Conservation (phyloP, 1,140 invertebrate species). For the Atta colombica region DNA sequence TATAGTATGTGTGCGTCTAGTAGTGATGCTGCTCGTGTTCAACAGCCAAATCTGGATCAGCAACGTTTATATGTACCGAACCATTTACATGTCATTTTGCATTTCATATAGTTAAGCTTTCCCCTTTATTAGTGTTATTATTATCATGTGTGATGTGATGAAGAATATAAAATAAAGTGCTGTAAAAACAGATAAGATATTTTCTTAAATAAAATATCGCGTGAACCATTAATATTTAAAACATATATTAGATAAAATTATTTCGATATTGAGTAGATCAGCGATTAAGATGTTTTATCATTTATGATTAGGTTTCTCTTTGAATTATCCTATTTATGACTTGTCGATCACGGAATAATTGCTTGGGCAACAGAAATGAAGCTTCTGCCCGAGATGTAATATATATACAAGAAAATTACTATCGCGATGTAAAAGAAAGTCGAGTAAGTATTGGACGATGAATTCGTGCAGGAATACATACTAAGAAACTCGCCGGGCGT, state of each 20-base stretch:
- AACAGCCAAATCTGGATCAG: conserved; percentile 53
- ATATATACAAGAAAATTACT: conserved; percentile 43
- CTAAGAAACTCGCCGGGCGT: conserved; percentile 31
- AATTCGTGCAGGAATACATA: conserved; percentile 47
- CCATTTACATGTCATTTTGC: conserved; percentile 47
- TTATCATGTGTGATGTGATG: neutral
- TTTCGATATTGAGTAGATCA: neutral
- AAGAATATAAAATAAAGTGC: neutral
- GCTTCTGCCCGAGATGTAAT: neutral
- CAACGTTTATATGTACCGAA: conserved; percentile 56
- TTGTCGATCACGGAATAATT: neutral
- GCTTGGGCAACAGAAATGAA: neutral
- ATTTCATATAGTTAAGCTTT: conserved; percentile 8
- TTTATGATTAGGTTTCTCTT: neutral
- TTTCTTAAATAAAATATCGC: neutral
- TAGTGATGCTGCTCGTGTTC: conserved; percentile 46
- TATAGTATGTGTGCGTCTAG: conserved; percentile 22
- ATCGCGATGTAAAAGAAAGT: conserved; percentile 47
- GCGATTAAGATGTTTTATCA: neutral
- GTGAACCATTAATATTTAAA: neutral
- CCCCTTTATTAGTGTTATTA: conserved; percentile 38
- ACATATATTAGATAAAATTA: neutral
- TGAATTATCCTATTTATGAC: neutral
- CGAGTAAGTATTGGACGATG: conserved; percentile 38
- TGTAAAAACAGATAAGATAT: neutral